Evolutionary conservation across 1,140 invertebrate species (phyloP), one percentile per base, ranked within the genome.

Genomic region (Anthonomus grandis): DNA sequence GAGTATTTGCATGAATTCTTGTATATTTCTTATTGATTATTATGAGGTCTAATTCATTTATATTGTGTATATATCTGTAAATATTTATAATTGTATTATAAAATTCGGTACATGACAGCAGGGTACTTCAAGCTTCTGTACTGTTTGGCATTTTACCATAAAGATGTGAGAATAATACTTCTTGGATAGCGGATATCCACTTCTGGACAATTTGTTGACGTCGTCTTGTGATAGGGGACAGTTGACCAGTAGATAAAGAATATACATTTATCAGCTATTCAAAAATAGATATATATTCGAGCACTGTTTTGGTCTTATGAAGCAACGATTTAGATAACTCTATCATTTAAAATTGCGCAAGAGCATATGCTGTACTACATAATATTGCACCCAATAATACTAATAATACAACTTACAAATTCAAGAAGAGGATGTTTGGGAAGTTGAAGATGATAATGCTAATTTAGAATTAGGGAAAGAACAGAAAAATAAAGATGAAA

Each of bases 101-200:
- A n/a, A n/a, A n/a, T n/a, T 59, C 62, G 38, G 58, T 63, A 22
- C 64, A 67, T 53, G 60, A 67, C 54, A 59, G 23, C 21, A 37
- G 54, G 24, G 61, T 67, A 22, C 65, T 65, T 27, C 18, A 55
- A 47, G 50, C 9, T 31, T 63, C 53, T 6, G 31, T 60, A 13
- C 18, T 67, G 39, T 59, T 8, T 41, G 5, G 27, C 13, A 59
- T 18, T 24, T n/a, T 68, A n/a, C 12, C n/a, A 44, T 31, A 59
- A 41, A 60, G 59, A 62, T 66, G 55, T 58, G 25, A 52, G 48
- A 51, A 59, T 50, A 15, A 46, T 25, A 41, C 15, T 51, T 42
- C 66, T 25, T 12, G 19, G 62, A 67, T 42, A 63, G 58, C 53
- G 65, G 42, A 21, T 67, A 67, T 54, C 64, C 59, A 12, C 47